A percentile compares a stretch with the other conserved stretches of the same genome.
Evolutionary conservation across 1,140 invertebrate genomes (phyloP).

Genomic region (Lasioglossum baleicum): DNA sequence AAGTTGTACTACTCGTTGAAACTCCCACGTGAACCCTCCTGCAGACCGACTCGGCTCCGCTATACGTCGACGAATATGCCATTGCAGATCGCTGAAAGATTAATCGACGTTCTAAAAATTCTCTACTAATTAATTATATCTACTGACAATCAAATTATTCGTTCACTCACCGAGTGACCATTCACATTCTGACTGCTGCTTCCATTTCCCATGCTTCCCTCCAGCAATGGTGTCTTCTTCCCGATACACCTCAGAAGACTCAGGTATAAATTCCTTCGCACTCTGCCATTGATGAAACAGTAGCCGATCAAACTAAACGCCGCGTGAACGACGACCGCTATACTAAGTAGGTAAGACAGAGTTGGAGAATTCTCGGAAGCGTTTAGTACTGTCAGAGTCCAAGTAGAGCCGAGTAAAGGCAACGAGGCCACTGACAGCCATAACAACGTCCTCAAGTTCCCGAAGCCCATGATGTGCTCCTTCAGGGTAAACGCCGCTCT

Average conservation of each 20-base stretch:
- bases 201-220: slow-evolving; percentile 85
- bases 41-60: slow-evolving; percentile 78
- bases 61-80: slow-evolving; percentile 85
- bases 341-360: slow-evolving; percentile 87
- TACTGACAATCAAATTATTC: slow-evolving; percentile 10
- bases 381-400: slow-evolving; percentile 90
- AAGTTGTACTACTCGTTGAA: slow-evolving; percentile 96
- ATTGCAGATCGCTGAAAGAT: slow-evolving; percentile 87
- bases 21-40: slow-evolving; percentile 92
- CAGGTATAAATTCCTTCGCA: slow-evolving; percentile 85
- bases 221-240: slow-evolving; percentile 90
- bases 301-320: slow-evolving; percentile 91
- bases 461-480: slow-evolving; percentile 94
- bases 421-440: slow-evolving; percentile 90
- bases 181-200: slow-evolving; percentile 88
- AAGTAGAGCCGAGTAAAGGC: slow-evolving; percentile 88
- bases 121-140: not conserved
- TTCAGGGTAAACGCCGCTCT: slow-evolving; percentile 94
- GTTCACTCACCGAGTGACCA: slow-evolving; percentile 77
- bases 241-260: slow-evolving; percentile 88
- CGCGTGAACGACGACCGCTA: slow-evolving; percentile 86
- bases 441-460: slow-evolving; percentile 91
- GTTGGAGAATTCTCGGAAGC: slow-evolving; percentile 88
- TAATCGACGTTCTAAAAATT: not conserved
- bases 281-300: slow-evolving; percentile 89